Percentiles rank a stretch among this genome's conserved stretches.
Conservation (phyloP, 2,888 invertebrate species). For the Cosmia pyralina region DNA sequence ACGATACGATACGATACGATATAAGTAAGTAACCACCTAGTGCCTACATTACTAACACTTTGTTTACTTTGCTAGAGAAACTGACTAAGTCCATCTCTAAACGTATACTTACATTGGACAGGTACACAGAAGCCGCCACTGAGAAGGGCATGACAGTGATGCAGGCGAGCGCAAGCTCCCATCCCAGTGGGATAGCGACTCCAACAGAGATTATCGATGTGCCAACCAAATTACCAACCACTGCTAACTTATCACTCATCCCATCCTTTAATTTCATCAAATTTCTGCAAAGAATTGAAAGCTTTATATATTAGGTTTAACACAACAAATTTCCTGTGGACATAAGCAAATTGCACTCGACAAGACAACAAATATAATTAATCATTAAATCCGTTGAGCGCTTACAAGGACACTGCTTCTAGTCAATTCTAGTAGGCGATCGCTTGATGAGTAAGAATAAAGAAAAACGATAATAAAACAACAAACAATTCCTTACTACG, state of each 20-base stretch:
- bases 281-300: conserved; percentile 89
- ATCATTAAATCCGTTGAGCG: neutral
- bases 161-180: conserved; percentile 95
- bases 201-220: conserved; percentile 92
- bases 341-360: neutral
- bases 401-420: neutral
- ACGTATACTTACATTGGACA: conserved; percentile 91
- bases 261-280: conserved; percentile 95
- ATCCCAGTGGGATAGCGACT: conserved; percentile 94
- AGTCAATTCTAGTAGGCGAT: neutral
- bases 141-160: conserved; percentile 94
- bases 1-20: no score
- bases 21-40: neutral
- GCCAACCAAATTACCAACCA: conserved; percentile 93
- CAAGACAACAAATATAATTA: neutral
- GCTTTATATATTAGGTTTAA: neutral
- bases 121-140: conserved; percentile 92
- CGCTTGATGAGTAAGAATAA: neutral
- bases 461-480: conserved; percentile 1
- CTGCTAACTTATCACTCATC: conserved; percentile 94
- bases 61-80: neutral
- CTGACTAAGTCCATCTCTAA: neutral
- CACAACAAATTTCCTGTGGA: neutral
- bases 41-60: neutral
- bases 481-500: no score